Evolutionary conservation across 2,888 invertebrate species (phyloP), one percentile per base, ranked within the genome.

Genomic region (Microdon myrmicae): DNA sequence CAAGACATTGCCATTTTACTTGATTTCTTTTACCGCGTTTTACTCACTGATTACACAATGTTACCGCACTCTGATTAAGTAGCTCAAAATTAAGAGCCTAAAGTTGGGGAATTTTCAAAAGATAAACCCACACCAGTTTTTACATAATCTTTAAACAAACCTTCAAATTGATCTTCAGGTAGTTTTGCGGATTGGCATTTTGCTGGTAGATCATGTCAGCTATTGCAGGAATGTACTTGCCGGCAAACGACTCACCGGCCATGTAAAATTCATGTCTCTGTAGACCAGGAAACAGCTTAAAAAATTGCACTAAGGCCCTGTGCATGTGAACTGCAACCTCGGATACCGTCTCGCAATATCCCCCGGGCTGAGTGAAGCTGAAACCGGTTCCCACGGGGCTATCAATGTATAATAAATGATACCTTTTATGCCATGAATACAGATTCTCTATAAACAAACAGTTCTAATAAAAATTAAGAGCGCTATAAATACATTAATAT

Each of bases 381-480:
- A 85, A 88, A 1, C 88, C 85, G 8, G 86, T 84, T 1, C 87
- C 86, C 3, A 86, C 87, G 0, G 88, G 88, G 72, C 87, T 87
- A 72, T 88, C 87, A 56, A 88, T 85, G 75, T 86, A 88, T 14
- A 87, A 72, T 68, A 87, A 75, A 4, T 85, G 85, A 71, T 85
- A 86, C 61, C 85, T 84, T 61, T 82, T 83, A 61, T 84, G 85
- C 87, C 87, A 88, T 0, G 86, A 83, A 68, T 83, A 75, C 32
- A 81, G 79, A 43, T 83, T 82, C 74, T 82, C 84, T 83, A 72
- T 4, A 75, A 74, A 26, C n/a, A 49, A 53, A 43, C 29, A 47
- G 13, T 7, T 16, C 14, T 13, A 13, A 17, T 9, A 16, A 12
- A 10, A 12, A 14, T 22, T 13, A 37, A n/a, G n/a, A n/a, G n/a